Evolutionary conservation across 2,888 invertebrate genomes (phyloP).

Genomic region (Tachina fera): DNA sequence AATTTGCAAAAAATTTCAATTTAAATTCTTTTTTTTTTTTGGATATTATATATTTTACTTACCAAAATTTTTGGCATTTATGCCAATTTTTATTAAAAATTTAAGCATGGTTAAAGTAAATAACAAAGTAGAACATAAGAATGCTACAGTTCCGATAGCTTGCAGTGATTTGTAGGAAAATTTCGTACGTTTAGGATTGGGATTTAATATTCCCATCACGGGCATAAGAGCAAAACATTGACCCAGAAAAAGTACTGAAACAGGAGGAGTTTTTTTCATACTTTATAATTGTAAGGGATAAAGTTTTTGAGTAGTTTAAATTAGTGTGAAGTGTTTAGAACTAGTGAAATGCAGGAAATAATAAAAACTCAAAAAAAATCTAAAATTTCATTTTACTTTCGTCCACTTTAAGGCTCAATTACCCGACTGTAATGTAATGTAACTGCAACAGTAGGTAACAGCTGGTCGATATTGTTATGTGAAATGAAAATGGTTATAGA

Average conservation of each 20-base stretch:
- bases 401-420: too few relatives aligned
- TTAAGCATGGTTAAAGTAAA: constrained; percentile 73
- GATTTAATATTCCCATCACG: constrained; percentile 82
- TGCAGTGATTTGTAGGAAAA: constrained; percentile 77
- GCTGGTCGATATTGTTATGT: too few relatives aligned
- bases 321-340: background rate
- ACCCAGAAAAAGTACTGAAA: constrained; percentile 83
- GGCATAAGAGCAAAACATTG: constrained; percentile 85
- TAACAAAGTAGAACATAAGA: constrained; percentile 73
- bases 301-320: background rate
- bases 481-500: too few relatives aligned
- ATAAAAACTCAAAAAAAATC: too few relatives aligned
- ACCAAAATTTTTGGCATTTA: constrained; percentile 81
- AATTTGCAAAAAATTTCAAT: background rate
- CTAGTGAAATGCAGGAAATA: background rate
- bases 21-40: background rate
- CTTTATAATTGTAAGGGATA: background rate
- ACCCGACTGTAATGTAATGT: too few relatives aligned
- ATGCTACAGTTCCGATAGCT: constrained; percentile 74
- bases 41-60: constrained; percentile 42
- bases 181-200: constrained; percentile 79
- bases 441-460: too few relatives aligned
- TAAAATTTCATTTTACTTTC: too few relatives aligned
- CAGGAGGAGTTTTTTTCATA: background rate
- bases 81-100: constrained; percentile 76